phyloP scores from a whole-genome alignment of 2,113 vertebrate species.

The Brachyhypopomus occidentalis region DNA sequence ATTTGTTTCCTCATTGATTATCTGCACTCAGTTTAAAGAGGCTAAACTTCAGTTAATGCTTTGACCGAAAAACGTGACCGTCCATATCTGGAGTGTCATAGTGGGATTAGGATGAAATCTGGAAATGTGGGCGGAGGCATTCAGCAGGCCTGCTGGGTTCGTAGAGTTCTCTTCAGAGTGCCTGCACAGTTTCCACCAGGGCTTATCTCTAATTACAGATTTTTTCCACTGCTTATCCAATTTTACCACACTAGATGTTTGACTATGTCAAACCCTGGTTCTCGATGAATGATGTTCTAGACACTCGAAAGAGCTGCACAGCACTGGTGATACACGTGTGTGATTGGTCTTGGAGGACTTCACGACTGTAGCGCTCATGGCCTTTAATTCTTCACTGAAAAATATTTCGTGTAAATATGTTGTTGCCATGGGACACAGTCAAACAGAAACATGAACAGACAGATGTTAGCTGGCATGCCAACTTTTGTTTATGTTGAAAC shows the following conservation, averaged over 20 bases:
- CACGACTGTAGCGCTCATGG: too few species aligned
- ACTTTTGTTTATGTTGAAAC: too few species aligned
- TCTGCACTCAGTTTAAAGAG: neutral
- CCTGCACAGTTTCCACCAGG: slow-evolving; percentile 19
- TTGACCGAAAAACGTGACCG: neutral
- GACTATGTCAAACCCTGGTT: slow-evolving; percentile 5
- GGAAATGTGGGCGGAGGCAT: slow-evolving; percentile 18
- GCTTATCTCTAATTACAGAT: slow-evolving; percentile 27
- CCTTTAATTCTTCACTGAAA: neutral
- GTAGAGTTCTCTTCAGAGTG: neutral
- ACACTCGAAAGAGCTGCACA: too few species aligned
- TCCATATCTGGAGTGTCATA: neutral
- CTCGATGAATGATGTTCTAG: neutral
- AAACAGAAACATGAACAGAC: neutral
- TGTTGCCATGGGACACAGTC: too few species aligned
- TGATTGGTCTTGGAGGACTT: too few species aligned
- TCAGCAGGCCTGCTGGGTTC: neutral
- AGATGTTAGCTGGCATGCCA: neutral
- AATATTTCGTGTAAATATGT: neutral
- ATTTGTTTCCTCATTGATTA: neutral
- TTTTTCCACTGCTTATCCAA: slow-evolving; percentile 48
- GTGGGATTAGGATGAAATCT: neutral
- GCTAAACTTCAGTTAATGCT: neutral
- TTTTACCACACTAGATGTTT: slow-evolving; percentile 15
- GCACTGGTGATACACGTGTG: too few species aligned